These are phyloP conservation scores for Sandelia bainsii DNA, from an alignment of 2,797 vertebrate genomes.

Conservation along the genomic window DNA sequence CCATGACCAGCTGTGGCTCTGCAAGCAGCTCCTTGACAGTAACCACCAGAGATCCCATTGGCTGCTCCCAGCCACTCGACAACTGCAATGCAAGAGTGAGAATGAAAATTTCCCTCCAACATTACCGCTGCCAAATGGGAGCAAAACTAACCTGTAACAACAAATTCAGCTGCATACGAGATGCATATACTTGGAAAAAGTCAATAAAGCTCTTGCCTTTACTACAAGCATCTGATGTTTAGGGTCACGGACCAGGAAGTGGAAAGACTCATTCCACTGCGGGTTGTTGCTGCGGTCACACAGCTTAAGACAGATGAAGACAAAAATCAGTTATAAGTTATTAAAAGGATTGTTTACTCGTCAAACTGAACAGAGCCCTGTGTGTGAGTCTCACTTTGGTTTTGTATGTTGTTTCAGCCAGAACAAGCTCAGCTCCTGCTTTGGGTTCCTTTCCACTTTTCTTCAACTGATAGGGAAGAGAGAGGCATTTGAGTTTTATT, in stretches of 20 bases:
- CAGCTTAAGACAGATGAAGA: conserved; percentile 73
- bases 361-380: background rate
- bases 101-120: background rate
- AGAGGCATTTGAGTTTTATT: background rate
- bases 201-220: conserved; percentile 80
- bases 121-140: background rate
- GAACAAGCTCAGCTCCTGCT: conserved; percentile 83
- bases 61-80: conserved; percentile 81
- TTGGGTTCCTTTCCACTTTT: conserved; percentile 91
- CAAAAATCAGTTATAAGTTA: background rate
- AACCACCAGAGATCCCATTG: conserved; percentile 87
- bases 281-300: conserved; percentile 84
- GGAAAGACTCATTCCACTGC: conserved; percentile 89
- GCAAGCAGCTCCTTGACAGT: conserved; percentile 86
- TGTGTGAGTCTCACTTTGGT: conserved; percentile 84
- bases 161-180: background rate
- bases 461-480: conserved; percentile 80
- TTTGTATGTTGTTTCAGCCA: conserved; percentile 85
- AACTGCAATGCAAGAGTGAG: conserved; percentile 50
- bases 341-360: background rate
- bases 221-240: conserved; percentile 87
- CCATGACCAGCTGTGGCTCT: conserved; percentile 84
- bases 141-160: background rate
- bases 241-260: conserved; percentile 89
- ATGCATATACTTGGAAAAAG: background rate